phyloP scores from a whole-genome alignment of 2,797 vertebrate species.

The Botia kubotai region DNA sequence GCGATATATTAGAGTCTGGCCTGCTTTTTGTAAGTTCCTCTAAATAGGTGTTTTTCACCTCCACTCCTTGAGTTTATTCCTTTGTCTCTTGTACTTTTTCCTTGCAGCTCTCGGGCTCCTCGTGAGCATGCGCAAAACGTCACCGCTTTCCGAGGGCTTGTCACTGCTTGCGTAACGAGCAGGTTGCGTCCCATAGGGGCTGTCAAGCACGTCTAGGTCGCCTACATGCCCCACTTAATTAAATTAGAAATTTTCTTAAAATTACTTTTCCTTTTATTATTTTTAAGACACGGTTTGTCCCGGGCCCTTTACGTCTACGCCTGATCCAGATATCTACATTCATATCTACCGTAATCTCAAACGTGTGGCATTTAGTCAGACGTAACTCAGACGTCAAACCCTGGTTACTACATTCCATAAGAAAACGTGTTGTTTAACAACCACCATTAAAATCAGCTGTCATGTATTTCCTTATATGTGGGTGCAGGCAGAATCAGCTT shows the following conservation, averaged over 20 bases:
- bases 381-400: background rate
- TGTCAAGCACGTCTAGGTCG: constrained; percentile 52
- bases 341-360: constrained; percentile 1
- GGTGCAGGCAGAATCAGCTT: background rate
- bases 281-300: background rate
- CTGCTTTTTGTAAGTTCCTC: constrained; percentile 18
- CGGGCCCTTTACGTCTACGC: background rate
- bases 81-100: constrained; percentile 79
- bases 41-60: constrained; percentile 29
- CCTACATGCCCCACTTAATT: background rate
- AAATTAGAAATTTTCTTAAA: background rate
- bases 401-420: background rate
- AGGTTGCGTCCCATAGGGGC: constrained; percentile 53
- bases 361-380: background rate
- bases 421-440: background rate
- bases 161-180: constrained; percentile 72
- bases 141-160: constrained; percentile 68
- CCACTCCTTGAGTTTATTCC: constrained; percentile 63
- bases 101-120: constrained; percentile 66
- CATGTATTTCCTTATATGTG: background rate
- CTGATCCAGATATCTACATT: background rate
- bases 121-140: constrained; percentile 76
- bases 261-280: background rate
- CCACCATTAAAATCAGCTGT: background rate
- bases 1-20: constrained; percentile 3